phyloP scores from a whole-genome alignment of 2,888 invertebrate genomes.

The Physocephala rufipes region DNA sequence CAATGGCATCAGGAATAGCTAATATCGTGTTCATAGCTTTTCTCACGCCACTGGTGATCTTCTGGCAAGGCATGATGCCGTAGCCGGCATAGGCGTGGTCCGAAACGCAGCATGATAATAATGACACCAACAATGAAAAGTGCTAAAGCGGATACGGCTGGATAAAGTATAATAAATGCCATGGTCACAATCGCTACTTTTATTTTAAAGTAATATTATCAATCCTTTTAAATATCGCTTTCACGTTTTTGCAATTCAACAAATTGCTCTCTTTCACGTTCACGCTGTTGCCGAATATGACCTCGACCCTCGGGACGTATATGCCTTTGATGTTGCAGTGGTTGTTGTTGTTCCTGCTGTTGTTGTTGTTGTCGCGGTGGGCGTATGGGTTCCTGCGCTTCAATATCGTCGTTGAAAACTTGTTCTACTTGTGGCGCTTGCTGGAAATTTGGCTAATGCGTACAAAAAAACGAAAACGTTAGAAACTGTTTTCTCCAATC shows the following conservation, averaged over 20 bases:
- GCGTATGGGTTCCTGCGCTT: constrained; percentile 55
- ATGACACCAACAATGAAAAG: constrained; percentile 80
- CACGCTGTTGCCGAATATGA: constrained; percentile 56
- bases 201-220: constrained; percentile 15
- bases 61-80: constrained; percentile 75
- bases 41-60: constrained; percentile 74
- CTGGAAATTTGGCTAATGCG: constrained; percentile 15
- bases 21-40: constrained; percentile 63
- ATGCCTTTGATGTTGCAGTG: constrained; percentile 55
- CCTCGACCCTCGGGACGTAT: constrained; percentile 60
- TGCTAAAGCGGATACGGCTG: constrained; percentile 77
- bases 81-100: constrained; percentile 75
- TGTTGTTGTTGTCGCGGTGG: constrained; percentile 35
- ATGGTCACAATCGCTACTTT: constrained; percentile 59
- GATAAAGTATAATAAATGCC: constrained; percentile 80
- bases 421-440: constrained; percentile 48
- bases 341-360: neutral
- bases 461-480: neutral
- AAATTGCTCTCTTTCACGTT: constrained; percentile 66
- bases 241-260: constrained; percentile 80
- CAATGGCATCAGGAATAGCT: constrained; percentile 58
- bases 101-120: constrained; percentile 78
- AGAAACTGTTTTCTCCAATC: too few species aligned
- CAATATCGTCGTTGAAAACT: constrained; percentile 55
- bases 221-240: constrained; percentile 76